Evolutionary conservation across 2,888 invertebrate species (phyloP), one percentile per base, ranked within the genome.

Genomic region (Drosophila meridionalis): DNA sequence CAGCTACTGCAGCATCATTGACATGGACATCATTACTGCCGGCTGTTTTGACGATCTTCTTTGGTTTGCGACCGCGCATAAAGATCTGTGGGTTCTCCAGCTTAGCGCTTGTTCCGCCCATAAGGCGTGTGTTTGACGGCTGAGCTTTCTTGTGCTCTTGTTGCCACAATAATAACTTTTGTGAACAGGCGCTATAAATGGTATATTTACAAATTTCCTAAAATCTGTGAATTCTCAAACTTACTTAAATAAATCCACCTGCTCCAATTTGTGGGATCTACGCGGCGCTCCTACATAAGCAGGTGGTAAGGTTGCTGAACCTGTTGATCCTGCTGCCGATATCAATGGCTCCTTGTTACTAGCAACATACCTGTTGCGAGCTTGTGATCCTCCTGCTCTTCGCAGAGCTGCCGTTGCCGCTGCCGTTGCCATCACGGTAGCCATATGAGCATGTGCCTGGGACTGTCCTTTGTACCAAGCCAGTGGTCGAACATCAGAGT

Each of bases 381-480:
- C 14, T 14, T 65, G 69, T 36, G 57, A 53, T 63, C 89, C 91
- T 91, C 95, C 95, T 93, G 64, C 94, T 28, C 20, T 42, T n/a
- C 55, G 94, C 95, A 87, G 94, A 94, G 74, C 95, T 94, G 43
- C 94, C 94, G 69, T 94, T 0, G 73, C 68, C 12, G 52, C 34
- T 8, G 73, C 62, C 58, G 52, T 43, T 6, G 73, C 69, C 64
- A 78, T 78, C 26, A 72, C 57, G 4, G 40, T 62, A 36, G 69
- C 38, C 36, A 80, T 57, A n/a, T 82, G 78, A 9, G 52, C 56
- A 26, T 74, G 73, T 3, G 73, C 38, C 28, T 73, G 69, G 12
- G 57, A 55, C 38, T 74, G 70, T 0, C 95, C 95, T 63, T 95
- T 93, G 9, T 95, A 95, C 96, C 96, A 96, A 14, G 96, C 95